These are phyloP conservation scores for Coryphaenoides rupestris DNA, from an alignment of 2,113 vertebrate genomes.

Conservation along the genomic window DNA sequence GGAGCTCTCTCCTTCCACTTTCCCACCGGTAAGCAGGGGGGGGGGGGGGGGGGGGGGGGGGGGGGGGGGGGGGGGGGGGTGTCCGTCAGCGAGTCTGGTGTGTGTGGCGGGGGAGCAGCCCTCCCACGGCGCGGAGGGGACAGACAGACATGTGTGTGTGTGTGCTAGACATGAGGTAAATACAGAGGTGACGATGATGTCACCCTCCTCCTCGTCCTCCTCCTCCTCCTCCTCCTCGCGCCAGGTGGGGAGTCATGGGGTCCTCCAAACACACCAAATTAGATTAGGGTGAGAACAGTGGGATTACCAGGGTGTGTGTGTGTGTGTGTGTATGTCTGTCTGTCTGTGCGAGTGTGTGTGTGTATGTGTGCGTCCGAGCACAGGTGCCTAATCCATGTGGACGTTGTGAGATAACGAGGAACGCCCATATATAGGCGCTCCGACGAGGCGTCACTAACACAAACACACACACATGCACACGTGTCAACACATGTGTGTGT, in stretches of 20 bases:
- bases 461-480: constrained; percentile 12
- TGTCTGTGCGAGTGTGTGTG: constrained; percentile 30
- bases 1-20: no score
- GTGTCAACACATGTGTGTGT: background rate
- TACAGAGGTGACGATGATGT: constrained; percentile 44
- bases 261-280: constrained; percentile 47
- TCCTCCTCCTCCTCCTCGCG: no score
- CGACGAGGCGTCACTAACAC: constrained; percentile 50
- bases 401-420: constrained; percentile 31
- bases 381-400: constrained; percentile 64
- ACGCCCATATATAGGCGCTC: constrained; percentile 42
- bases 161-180: constrained; percentile 24
- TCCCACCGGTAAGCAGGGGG: no score
- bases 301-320: constrained; percentile 22
- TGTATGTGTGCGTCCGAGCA: constrained; percentile 28
- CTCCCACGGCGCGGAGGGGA: constrained; percentile 4
- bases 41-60: no score
- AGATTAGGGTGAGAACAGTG: constrained; percentile 49
- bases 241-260: constrained; percentile 39
- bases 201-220: no score
- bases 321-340: constrained; percentile 10
- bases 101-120: background rate
- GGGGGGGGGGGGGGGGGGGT: no score
- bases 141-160: background rate
- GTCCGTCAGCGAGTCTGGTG: no score